A percentile compares a stretch with the other conserved stretches of the same genome.
Conservation (phyloP, 2,797 vertebrate genomes). For the Peromyscus aztecus region DNA sequence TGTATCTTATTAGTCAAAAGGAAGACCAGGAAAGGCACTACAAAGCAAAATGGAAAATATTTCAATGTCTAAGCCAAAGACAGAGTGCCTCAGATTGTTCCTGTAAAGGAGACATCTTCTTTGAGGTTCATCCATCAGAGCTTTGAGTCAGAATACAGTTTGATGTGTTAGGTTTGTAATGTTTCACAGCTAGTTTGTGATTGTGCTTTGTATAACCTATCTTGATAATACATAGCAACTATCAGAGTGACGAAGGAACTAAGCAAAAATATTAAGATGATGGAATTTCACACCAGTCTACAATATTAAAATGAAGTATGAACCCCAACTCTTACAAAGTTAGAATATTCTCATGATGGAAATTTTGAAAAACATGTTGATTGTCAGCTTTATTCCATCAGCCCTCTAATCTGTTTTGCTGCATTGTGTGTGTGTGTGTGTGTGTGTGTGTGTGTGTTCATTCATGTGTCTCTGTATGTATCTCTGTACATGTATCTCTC, state of each 20-base stretch:
- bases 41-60: neutral
- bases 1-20: neutral
- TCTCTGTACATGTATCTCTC: neutral
- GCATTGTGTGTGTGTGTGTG: neutral
- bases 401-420: neutral
- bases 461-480: neutral
- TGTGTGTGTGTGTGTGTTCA: neutral
- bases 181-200: neutral
- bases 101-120: neutral
- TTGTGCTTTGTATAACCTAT: neutral
- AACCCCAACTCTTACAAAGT: neutral
- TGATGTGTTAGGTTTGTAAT: neutral
- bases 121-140: neutral
- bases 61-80: neutral
- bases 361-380: neutral
- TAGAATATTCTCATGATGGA: neutral
- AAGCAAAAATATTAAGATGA: neutral
- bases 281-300: neutral
- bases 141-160: neutral
- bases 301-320: neutral
- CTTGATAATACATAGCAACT: neutral
- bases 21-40: neutral
- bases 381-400: neutral
- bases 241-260: neutral
- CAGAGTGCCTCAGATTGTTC: neutral